Evolutionary conservation across 2,113 vertebrate genomes (phyloP), one percentile per base, ranked within the genome.

Genomic region (Oenanthe oenanthe): DNA sequence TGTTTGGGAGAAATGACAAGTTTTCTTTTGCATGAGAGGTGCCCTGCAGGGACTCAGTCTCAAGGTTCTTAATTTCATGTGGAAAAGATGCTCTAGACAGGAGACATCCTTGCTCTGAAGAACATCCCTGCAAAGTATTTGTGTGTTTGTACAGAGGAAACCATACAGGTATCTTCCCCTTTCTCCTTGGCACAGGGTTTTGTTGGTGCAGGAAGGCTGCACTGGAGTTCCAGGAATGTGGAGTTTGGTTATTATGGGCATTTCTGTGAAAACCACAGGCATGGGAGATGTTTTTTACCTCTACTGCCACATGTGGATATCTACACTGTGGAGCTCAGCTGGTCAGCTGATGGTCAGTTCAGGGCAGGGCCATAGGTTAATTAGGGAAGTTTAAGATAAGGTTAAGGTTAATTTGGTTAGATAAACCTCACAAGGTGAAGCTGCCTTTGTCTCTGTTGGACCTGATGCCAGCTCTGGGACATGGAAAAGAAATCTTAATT

Each of bases 1-100:
- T 17, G 32, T 79, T 45, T 95, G 92, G 96, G 94, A 95, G 89
- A 95, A 88, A 74, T 31, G 29, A 89, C 62, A 95, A 85, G 29
- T 70, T 87, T 95, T 95, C 80, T 94, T 76, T 38, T 82, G 40
- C 5, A 18, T 63, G 57, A 89, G 58, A 85, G 42, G 45, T 92
- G 47, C 73, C 70, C 38, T 78, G 36, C 45, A 84, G 42, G 68
- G 72, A 32, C 80, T 57, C 11, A 2, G 26, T 10, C 40, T 56
- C 57, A 34, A 61, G 17, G 7, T 47, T 74, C 51, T 79, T 72
- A 5, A 67, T 70, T 45, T 40, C 22, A 53, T 17, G 13, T 48
- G 18, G 40, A 89, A 50, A 81, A 87, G 74, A 17, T 6, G 10
- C n/a, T 77, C 5, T 17, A 61, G 17, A 31, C 24, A 81, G 75